Conservation (phyloP, 2,797 vertebrate species). For the Centroberyx gerrardi region DNA sequence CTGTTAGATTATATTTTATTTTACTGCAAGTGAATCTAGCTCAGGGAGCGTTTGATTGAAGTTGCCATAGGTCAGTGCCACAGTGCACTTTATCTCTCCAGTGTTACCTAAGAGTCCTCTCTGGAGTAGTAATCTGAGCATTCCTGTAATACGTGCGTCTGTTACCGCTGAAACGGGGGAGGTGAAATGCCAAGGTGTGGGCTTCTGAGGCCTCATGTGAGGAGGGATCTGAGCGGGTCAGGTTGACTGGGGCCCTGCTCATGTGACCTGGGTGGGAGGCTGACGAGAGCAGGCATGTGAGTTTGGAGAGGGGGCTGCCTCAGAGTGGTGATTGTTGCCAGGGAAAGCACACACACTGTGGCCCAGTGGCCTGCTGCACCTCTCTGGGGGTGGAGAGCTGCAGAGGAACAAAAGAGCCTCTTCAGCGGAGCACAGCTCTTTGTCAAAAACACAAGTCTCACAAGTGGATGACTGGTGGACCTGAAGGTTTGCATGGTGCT, state of each 20-base stretch:
- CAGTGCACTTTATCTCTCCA: constrained; percentile 44
- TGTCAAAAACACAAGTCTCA: constrained; percentile 70
- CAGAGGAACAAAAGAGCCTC: constrained; percentile 75
- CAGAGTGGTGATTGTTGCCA: constrained; percentile 74
- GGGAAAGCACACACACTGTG: constrained; percentile 32
- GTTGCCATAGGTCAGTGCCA: constrained; percentile 35
- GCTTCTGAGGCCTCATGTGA: constrained; percentile 45
- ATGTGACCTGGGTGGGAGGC: constrained; percentile 77
- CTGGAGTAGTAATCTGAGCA: background rate
- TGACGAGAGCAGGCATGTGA: constrained; percentile 79
- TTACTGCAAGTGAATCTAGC: background rate
- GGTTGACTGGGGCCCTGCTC: constrained; percentile 59
- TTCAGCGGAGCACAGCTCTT: constrained; percentile 64
- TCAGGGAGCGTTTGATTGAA: background rate
- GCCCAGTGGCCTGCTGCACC: constrained; percentile 62
- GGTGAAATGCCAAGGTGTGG: constrained; percentile 54
- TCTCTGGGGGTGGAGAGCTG: constrained; percentile 70
- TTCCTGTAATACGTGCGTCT: constrained; percentile 9
- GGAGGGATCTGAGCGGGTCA: constrained; percentile 44
- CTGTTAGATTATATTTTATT: constrained; percentile 58
- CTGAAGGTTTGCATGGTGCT: background rate
- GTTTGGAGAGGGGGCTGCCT: constrained; percentile 61
- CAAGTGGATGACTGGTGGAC: constrained; percentile 61
- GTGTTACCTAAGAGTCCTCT: background rate
- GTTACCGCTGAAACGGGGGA: constrained; percentile 12